phyloP scores from a whole-genome alignment of 2,888 invertebrate species.

The Cyaniris semiargus region DNA sequence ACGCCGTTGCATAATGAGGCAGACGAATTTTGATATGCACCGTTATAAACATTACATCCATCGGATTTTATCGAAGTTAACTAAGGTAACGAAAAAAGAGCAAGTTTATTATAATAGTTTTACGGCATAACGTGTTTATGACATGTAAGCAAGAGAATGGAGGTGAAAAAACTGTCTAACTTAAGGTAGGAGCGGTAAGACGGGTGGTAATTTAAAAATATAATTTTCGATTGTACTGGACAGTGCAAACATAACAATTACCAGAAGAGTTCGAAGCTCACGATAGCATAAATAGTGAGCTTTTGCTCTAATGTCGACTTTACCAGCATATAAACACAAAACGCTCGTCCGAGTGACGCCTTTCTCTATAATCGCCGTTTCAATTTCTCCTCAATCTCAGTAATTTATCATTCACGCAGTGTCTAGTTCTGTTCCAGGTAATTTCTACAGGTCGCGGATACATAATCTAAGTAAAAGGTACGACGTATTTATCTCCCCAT shows the following conservation, averaged over 20 bases:
- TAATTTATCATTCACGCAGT: constrained; percentile 31
- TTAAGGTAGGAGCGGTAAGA: background rate
- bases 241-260: background rate
- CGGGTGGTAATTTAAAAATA: background rate
- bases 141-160: background rate
- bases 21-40: constrained; percentile 69
- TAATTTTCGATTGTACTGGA: background rate
- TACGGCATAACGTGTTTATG: background rate
- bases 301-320: background rate
- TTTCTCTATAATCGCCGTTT: constrained; percentile 32
- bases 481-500: background rate
- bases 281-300: background rate
- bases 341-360: constrained; percentile 14
- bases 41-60: constrained; percentile 52
- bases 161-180: background rate
- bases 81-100: background rate
- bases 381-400: constrained; percentile 32
- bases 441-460: constrained; percentile 18
- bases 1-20: constrained; percentile 67
- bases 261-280: background rate
- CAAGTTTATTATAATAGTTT: background rate
- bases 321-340: constrained; percentile 19
- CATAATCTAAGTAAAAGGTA: constrained; percentile 16
- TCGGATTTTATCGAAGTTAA: constrained; percentile 28
- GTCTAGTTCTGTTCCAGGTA: constrained; percentile 22